Evolutionary conservation across 2,797 vertebrate species (phyloP).

Genomic region (Poeciliopsis infans): DNA sequence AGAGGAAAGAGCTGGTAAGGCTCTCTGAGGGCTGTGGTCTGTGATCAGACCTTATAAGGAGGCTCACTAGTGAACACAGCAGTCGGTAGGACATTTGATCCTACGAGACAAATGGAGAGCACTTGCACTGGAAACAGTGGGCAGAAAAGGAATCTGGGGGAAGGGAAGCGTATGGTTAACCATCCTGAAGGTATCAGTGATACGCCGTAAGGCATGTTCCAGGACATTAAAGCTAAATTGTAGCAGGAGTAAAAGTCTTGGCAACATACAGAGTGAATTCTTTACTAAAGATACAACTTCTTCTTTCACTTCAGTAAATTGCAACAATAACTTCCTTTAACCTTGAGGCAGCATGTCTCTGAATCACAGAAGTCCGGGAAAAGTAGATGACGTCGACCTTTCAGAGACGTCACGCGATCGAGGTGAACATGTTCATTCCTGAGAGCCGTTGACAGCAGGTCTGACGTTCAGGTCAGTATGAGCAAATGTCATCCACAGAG

Average conservation of each 20-base stretch:
- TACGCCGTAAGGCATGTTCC: slow-evolving; percentile 41
- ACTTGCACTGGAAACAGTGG: slow-evolving; percentile 72
- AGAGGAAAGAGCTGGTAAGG: slow-evolving; percentile 68
- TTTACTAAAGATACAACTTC: slow-evolving; percentile 9
- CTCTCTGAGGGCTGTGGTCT: slow-evolving; percentile 69
- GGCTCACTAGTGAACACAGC: slow-evolving; percentile 69
- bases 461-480: slow-evolving; percentile 69
- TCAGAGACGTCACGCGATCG: slow-evolving; percentile 57
- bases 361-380: slow-evolving; percentile 52
- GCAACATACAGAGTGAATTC: neutral
- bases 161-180: slow-evolving; percentile 52
- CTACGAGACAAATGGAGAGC: slow-evolving; percentile 78
- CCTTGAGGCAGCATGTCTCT: slow-evolving; percentile 41
- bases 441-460: slow-evolving; percentile 67
- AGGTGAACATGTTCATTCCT: slow-evolving; percentile 55
- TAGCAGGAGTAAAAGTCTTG: slow-evolving; percentile 16
- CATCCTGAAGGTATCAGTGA: slow-evolving; percentile 48
- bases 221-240: slow-evolving; percentile 25
- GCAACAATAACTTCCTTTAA: slow-evolving; percentile 27
- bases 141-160: slow-evolving; percentile 42
- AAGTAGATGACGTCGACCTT: slow-evolving; percentile 47
- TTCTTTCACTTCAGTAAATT: slow-evolving; percentile 10
- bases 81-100: slow-evolving; percentile 75
- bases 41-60: slow-evolving; percentile 81
- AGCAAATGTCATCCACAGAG: slow-evolving; percentile 55